Conservation (phyloP, 2,797 vertebrate species). For the Pipistrellus nathusii region DNA sequence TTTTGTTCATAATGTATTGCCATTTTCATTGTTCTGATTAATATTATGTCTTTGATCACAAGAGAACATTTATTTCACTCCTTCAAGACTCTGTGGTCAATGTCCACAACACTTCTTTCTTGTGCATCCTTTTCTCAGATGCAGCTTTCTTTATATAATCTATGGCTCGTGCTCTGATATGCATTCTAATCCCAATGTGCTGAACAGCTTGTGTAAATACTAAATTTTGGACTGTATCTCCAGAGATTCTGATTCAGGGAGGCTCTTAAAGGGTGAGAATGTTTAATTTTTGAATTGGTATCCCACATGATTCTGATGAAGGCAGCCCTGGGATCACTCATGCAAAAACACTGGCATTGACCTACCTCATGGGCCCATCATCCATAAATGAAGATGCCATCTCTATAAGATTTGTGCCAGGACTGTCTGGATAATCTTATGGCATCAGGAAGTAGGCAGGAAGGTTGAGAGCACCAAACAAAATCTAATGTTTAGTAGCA, state of each 20-base stretch:
- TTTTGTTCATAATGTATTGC: background rate
- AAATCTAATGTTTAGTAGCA: rapidly evolving
- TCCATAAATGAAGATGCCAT: background rate
- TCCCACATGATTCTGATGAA: background rate
- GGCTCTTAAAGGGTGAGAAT: background rate
- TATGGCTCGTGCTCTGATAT: background rate
- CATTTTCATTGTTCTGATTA: background rate
- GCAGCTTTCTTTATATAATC: background rate
- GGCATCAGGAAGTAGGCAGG: rapidly evolving
- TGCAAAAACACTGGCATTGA: background rate
- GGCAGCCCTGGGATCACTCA: background rate
- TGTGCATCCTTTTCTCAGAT: background rate
- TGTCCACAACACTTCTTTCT: too few species aligned
- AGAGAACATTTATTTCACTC: background rate
- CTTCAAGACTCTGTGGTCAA: background rate
- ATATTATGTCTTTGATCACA: background rate
- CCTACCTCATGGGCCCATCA: background rate
- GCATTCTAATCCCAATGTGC: background rate
- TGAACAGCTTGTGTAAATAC: background rate
- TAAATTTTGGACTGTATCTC: background rate
- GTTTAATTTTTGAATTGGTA: background rate
- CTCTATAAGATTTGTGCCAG: background rate
- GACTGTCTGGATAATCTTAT: background rate
- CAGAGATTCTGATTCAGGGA: background rate
- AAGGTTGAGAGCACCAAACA: background rate